Conservation (phyloP, 1,140 invertebrate genomes). For the Achatina immaculata region DNA sequence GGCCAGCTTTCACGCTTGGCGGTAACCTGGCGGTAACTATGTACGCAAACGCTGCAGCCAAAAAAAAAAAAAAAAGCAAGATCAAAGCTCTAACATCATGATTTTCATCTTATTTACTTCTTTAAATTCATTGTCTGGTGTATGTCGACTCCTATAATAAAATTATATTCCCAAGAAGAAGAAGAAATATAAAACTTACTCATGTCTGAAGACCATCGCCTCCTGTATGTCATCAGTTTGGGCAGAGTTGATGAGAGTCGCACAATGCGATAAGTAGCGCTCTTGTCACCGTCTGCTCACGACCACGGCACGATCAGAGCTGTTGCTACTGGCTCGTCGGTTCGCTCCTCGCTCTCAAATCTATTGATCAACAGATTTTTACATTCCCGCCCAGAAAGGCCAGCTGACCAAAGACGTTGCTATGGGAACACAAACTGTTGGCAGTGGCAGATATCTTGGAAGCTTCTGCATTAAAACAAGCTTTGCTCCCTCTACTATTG, state of each 20-base stretch:
- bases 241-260: background rate
- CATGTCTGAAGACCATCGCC: background rate
- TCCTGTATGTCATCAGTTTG: background rate
- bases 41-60: background rate
- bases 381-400: conserved; percentile 37
- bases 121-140: no score
- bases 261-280: background rate
- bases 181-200: background rate
- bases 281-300: background rate
- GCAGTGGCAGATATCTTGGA: conserved; percentile 28
- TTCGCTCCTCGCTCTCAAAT: conserved; percentile 10
- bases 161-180: no score
- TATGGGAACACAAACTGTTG: conserved; percentile 28
- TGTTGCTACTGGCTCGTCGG: background rate
- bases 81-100: no score
- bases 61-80: background rate
- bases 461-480: conserved; percentile 18
- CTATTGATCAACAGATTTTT: conserved; percentile 37
- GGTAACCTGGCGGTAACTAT: background rate
- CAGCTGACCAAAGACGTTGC: conserved; percentile 38
- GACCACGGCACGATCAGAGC: no score
- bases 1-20: no score
- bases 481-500: conserved; percentile 20
- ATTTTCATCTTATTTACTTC: no score
- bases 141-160: no score